These are phyloP conservation scores for Pristionchus japonicus DNA, from an alignment of 2,888 invertebrate genomes.

Conservation along the genomic window DNA sequence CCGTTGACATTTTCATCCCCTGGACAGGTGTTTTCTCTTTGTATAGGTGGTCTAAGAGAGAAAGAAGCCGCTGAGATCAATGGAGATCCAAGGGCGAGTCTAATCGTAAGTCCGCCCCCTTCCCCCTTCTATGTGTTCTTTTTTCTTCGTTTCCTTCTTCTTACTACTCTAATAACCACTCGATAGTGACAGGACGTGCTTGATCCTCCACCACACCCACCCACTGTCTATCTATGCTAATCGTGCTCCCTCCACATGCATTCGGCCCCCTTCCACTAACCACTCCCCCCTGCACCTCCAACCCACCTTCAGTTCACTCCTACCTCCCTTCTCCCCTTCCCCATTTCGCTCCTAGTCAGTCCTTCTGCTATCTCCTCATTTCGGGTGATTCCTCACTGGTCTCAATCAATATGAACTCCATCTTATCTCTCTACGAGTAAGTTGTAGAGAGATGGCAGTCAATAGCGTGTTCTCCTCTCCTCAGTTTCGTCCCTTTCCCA, in stretches of 20 bases:
- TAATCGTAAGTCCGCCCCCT: conserved; percentile 31
- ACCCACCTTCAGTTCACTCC: not conserved
- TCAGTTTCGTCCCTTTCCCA: not conserved
- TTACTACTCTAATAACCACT: not conserved
- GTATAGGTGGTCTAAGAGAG: conserved; percentile 51
- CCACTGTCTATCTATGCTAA: conserved; percentile 15
- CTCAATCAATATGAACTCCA: not conserved
- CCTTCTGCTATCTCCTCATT: not conserved
- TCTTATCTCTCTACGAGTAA: not conserved
- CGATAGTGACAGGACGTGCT: not conserved
- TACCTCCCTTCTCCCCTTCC: not conserved
- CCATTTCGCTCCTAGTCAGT: not conserved
- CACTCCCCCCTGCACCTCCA: not conserved
- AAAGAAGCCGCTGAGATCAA: conserved; percentile 51
- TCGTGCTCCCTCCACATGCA: not conserved
- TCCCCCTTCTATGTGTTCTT: not conserved
- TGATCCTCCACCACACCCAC: not conserved
- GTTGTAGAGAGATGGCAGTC: conserved; percentile 22
- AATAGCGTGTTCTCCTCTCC: not conserved
- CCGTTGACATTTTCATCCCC: not conserved
- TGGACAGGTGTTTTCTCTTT: conserved; percentile 13
- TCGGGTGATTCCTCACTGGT: not conserved
- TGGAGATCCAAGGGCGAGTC: conserved; percentile 46
- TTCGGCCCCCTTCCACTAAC: not conserved
- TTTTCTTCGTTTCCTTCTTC: not conserved